phyloP scores from a whole-genome alignment of 1,140 invertebrate genomes.

The Hyles euphorbiae region DNA sequence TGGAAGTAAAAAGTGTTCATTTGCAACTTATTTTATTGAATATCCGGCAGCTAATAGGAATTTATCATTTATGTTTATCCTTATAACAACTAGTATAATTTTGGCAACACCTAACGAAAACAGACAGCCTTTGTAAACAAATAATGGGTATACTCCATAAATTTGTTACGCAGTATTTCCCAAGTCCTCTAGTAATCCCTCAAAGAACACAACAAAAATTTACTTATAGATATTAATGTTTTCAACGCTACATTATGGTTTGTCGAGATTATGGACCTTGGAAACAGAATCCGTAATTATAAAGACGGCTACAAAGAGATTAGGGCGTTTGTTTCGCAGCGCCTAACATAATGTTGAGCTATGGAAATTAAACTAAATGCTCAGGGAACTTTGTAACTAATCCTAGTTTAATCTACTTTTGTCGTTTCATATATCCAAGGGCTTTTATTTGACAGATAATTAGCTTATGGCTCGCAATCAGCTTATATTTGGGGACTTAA shows the following conservation, averaged over 20 bases:
- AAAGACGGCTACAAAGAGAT: slow-evolving; percentile 1
- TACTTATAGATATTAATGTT: neutral
- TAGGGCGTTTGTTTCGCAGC: slow-evolving; percentile 5
- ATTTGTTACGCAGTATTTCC: slow-evolving; percentile 3
- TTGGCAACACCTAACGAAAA: slow-evolving; percentile 15
- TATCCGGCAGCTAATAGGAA: too few relatives aligned
- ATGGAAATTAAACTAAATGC: slow-evolving; percentile 10
- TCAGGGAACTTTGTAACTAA: slow-evolving; percentile 4
- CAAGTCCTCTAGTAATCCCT: neutral
- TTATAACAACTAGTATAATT: slow-evolving; percentile 8
- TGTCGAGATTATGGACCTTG: slow-evolving; percentile 1
- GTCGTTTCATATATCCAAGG: slow-evolving; percentile 2
- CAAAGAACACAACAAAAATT: slow-evolving; percentile 4
- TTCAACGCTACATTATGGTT: neutral
- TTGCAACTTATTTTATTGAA: too few relatives aligned
- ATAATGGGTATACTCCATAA: slow-evolving; percentile 5
- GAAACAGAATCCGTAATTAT: slow-evolving; percentile 10
- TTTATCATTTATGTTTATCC: too few relatives aligned
- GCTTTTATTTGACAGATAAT: slow-evolving; percentile 15
- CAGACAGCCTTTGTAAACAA: slow-evolving; percentile 8
- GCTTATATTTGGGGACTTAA: neutral
- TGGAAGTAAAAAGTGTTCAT: too few relatives aligned
- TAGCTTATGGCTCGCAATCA: slow-evolving; percentile 10
- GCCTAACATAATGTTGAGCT: slow-evolving; percentile 6
- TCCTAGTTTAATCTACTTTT: slow-evolving; percentile 16